Base-by-base conservation (phyloP, 2,797 vertebrate species). In the Halcyon chelicuti region DNA sequence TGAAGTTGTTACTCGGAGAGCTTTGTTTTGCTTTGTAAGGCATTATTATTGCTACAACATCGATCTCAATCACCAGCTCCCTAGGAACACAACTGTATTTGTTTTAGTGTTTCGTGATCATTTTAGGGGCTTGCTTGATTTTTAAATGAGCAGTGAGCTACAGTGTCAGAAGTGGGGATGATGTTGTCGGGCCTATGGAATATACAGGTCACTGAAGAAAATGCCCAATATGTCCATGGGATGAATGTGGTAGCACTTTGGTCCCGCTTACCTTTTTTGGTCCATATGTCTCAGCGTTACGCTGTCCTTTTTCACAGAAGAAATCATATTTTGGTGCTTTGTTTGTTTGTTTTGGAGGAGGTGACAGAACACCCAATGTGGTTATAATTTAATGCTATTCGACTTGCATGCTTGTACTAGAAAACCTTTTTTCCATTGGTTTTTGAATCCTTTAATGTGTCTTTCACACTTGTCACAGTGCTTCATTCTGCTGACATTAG, bases 401-500 rank as follows among this genome's bases (percentile, higher is more conserved):
- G 83, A 94, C 92, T 63, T 61, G 42, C 66, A 39, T 80, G 46
- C 37, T 79, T 86, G 62, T 57, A 42, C 68, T 93, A 71, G 68
- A 91, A 91, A 96, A 79, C 68, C 66, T 65, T 72, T 89, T 92
- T 88, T 95, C 70, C 55, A 22, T 51, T 96, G 89, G 91, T 74
- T 91, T 90, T 54, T 94, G 94, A 97, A 90, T 94, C 90, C 54
- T 67, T 91, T 68, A 47, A 86, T 91, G 81, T 97, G 95, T 96
- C 90, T 89, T 91, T 94, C 90, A 73, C 73, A 65, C 81, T 58
- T 91, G 90, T 84, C 90, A 67, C 80, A 94, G 88, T 87, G 77
- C 72, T 97, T 75, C 80, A 35, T 96, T 96, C 94, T 94, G 90
- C 62, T 96, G 93, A 86, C 72, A 76, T 96, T 85, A 94, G 95